Percentiles rank a stretch among this genome's conserved stretches.
Conservation (phyloP, 2,888 invertebrate species). For the Cephus sareptanus region DNA sequence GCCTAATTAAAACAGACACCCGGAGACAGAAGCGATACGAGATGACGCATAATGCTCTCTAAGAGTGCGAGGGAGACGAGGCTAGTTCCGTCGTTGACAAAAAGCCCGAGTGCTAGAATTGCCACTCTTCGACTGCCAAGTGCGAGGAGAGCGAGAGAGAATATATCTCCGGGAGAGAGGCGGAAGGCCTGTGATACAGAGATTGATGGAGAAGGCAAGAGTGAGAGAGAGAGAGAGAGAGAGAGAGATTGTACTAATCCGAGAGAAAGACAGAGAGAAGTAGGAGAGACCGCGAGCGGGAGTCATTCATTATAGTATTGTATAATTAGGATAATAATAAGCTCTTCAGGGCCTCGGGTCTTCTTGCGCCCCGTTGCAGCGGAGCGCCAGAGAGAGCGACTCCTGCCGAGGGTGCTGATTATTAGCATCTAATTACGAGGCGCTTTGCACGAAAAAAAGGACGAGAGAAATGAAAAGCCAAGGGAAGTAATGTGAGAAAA, state of each 20-base stretch:
- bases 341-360: constrained; percentile 58
- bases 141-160: constrained; percentile 32
- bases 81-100: constrained; percentile 58
- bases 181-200: constrained; percentile 27
- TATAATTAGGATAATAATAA: constrained; percentile 67
- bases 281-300: constrained; percentile 38
- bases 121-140: constrained; percentile 63
- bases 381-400: constrained; percentile 37
- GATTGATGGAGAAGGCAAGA: constrained; percentile 27
- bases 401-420: constrained; percentile 48
- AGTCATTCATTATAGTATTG: constrained; percentile 63
- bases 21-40: constrained; percentile 57
- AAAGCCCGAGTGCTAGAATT: constrained; percentile 63
- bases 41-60: constrained; percentile 52
- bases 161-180: constrained; percentile 24
- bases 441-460: constrained; percentile 22
- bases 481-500: not conserved
- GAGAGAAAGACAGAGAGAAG: constrained; percentile 24
- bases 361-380: constrained; percentile 53
- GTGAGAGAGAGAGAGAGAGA: constrained; percentile 34
- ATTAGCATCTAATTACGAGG: constrained; percentile 62
- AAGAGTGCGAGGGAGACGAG: constrained; percentile 56
- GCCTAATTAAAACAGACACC: constrained; percentile 69
- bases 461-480: not conserved
- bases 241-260: constrained; percentile 23